phyloP scores from a whole-genome alignment of 2,113 vertebrate genomes.

The Tiliqua scincoides region DNA sequence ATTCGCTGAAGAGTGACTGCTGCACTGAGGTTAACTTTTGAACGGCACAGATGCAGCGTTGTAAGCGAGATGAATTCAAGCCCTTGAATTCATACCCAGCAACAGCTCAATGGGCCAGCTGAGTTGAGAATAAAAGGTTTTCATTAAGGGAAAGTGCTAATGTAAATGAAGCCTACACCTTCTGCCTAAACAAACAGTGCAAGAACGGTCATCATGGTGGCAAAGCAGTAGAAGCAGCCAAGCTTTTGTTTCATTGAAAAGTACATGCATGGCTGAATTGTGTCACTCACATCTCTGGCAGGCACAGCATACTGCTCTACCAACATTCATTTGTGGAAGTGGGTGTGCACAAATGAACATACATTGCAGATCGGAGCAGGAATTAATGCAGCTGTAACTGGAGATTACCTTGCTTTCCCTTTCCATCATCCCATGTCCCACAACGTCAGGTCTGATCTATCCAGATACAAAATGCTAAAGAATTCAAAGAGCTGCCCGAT shows the following conservation, averaged over 20 bases:
- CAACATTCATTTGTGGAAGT: background rate
- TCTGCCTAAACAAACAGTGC: background rate
- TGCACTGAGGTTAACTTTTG: background rate
- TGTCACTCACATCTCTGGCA: background rate
- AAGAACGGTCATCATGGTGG: background rate
- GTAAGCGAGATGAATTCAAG: background rate
- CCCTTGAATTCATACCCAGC: background rate
- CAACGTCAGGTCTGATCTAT: background rate
- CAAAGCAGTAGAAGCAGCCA: background rate
- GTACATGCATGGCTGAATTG: background rate
- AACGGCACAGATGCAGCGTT: background rate
- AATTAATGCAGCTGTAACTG: background rate
- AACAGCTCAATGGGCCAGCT: constrained; percentile 8
- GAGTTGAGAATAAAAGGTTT: background rate
- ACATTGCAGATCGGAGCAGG: background rate
- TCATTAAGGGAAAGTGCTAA: background rate
- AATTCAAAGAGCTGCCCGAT: background rate
- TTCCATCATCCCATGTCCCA: no score
- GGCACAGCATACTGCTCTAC: background rate
- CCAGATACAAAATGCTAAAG: background rate
- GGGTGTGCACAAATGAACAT: background rate
- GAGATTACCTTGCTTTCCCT: background rate
- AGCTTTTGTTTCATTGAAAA: background rate
- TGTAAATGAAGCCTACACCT: background rate
- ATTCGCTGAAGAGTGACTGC: background rate